Conservation (phyloP, 2,888 invertebrate species). For the Melinaea marsaeus region DNA sequence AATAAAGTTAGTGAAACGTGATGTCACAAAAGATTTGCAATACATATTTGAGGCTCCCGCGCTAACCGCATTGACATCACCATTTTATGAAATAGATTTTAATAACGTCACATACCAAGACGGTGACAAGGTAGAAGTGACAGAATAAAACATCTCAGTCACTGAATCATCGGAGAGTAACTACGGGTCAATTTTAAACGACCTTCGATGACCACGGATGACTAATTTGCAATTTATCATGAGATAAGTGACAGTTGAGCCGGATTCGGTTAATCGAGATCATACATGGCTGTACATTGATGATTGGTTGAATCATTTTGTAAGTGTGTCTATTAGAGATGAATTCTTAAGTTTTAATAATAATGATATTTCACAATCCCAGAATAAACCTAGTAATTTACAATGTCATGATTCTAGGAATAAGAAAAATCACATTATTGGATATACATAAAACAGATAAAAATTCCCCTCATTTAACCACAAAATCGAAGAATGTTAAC, state of each 20-base stretch:
- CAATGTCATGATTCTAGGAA: neutral
- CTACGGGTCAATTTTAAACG: constrained; percentile 27
- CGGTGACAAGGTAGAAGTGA: constrained; percentile 45
- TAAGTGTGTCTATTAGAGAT: too few species aligned
- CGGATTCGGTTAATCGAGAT: constrained; percentile 1
- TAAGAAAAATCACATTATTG: neutral
- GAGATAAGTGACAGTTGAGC: constrained; percentile 24
- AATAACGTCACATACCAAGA: constrained; percentile 55
- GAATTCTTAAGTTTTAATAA: too few species aligned
- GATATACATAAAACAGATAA: neutral
- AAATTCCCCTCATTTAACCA: constrained; percentile 4
- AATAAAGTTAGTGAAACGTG: constrained; percentile 23
- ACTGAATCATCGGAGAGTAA: constrained; percentile 36
- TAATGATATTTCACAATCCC: too few species aligned
- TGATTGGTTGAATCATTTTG: too few species aligned
- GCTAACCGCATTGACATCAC: constrained; percentile 59
- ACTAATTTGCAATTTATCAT: constrained; percentile 31
- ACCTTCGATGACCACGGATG: constrained; percentile 31
- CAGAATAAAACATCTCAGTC: constrained; percentile 28
- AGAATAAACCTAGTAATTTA: neutral
- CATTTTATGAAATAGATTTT: constrained; percentile 38
- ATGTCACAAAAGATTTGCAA: constrained; percentile 22
- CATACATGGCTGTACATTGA: neutral
- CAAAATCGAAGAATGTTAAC: neutral
- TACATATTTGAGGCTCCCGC: constrained; percentile 25